phyloP scores from a whole-genome alignment of 1,140 invertebrate species.

The Hypsibius dujardini region DNA sequence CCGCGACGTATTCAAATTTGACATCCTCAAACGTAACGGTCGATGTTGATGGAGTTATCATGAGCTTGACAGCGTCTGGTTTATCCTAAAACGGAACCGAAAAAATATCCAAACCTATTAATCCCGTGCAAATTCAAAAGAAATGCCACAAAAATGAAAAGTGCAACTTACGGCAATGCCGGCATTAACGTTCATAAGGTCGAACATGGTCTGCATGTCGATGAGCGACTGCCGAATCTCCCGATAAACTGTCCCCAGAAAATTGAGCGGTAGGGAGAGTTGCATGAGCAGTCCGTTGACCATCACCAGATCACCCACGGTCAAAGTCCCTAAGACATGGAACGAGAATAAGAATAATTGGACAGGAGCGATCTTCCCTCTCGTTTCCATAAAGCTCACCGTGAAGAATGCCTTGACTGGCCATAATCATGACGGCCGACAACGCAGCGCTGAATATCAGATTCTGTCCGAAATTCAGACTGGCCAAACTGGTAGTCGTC shows the following conservation, averaged over 20 bases:
- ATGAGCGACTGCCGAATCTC: constrained; percentile 88
- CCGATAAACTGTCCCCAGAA: constrained; percentile 88
- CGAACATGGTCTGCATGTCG: constrained; percentile 98
- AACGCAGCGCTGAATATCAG: constrained; percentile 84
- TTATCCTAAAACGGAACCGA: constrained; percentile 47
- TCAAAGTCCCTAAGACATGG: constrained; percentile 66
- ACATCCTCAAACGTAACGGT: constrained; percentile 78
- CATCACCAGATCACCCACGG: constrained; percentile 94
- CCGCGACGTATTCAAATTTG: constrained; percentile 75
- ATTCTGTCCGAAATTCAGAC: constrained; percentile 96
- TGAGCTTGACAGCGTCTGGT: constrained; percentile 45
- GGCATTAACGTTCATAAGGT: constrained; percentile 62
- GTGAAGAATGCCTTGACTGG: constrained; percentile 66
- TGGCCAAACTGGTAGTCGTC: constrained; percentile 75
- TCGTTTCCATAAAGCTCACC: too few species aligned
- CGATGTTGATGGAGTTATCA: constrained; percentile 48
- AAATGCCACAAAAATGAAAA: constrained; percentile 19
- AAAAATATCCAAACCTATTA: constrained; percentile 23
- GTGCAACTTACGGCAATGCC: constrained; percentile 52
- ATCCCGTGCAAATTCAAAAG: neutral
- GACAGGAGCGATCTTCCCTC: neutral
- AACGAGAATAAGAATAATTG: constrained; percentile 12
- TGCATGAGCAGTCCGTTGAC: constrained; percentile 95
- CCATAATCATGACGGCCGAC: constrained; percentile 78
- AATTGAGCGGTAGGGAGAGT: constrained; percentile 84